These are phyloP conservation scores for Ceratina australensis DNA, from an alignment of 1,140 invertebrate species.

Conservation along the genomic window DNA sequence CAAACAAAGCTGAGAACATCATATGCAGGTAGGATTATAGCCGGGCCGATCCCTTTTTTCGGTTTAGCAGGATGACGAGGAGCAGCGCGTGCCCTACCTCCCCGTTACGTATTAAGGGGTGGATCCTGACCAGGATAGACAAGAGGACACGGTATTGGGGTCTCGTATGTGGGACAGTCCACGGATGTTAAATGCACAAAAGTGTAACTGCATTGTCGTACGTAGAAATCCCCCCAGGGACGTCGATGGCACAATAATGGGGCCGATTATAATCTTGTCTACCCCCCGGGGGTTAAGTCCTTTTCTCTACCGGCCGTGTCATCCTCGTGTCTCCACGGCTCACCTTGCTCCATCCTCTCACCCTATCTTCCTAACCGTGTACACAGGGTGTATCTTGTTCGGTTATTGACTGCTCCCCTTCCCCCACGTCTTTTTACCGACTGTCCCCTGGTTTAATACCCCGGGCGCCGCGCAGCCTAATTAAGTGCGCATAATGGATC, in stretches of 20 bases:
- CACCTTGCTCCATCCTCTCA: constrained; percentile 56
- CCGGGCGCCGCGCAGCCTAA: constrained; percentile 71
- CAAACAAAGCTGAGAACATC: constrained; percentile 74
- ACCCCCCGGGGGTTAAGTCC: constrained; percentile 71
- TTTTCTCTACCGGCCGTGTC: constrained; percentile 37
- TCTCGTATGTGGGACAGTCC: constrained; percentile 59
- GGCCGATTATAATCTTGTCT: constrained; percentile 81
- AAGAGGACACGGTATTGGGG: constrained; percentile 1
- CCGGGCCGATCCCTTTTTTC: constrained; percentile 71
- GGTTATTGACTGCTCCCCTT: constrained; percentile 55
- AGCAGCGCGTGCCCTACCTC: background rate
- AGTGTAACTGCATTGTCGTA: constrained; percentile 78
- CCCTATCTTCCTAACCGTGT: constrained; percentile 33
- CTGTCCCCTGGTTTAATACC: constrained; percentile 43
- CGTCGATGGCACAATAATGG: constrained; percentile 80
- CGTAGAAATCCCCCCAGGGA: constrained; percentile 77
- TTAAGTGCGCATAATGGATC: constrained; percentile 78
- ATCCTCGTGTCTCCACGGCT: constrained; percentile 39
- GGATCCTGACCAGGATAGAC: background rate
- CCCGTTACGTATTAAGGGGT: constrained; percentile 19
- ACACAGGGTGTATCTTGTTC: constrained; percentile 70
- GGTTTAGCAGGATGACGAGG: constrained; percentile 68
- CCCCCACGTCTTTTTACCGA: background rate
- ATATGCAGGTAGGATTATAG: constrained; percentile 79
- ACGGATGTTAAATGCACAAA: constrained; percentile 78